Evolutionary conservation across 2,888 invertebrate genomes (phyloP).

Genomic region (Ormyrus labotus): DNA sequence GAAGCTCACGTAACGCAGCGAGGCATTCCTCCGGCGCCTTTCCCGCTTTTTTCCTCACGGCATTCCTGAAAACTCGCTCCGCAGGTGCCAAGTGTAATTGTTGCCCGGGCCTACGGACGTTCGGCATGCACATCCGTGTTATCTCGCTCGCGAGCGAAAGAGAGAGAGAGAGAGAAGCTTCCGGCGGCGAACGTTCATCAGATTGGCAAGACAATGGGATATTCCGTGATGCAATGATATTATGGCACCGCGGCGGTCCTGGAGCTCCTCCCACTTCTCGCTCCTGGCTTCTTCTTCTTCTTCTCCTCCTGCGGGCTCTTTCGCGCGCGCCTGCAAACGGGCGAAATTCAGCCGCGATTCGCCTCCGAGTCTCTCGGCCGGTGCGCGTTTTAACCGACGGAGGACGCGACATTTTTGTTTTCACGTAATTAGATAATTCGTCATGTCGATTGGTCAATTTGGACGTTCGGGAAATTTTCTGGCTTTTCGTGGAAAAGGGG

Average conservation of each 20-base stretch:
- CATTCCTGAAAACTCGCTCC: background rate
- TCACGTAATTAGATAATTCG: no score
- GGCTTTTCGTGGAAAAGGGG: no score
- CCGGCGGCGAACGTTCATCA: conserved; percentile 64
- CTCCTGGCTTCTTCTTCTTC: background rate
- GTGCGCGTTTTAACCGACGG: no score
- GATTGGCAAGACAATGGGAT: conserved; percentile 69
- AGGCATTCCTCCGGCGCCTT: no score
- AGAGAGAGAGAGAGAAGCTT: conserved; percentile 49
- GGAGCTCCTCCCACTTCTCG: conserved; percentile 40
- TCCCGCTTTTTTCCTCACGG: no score
- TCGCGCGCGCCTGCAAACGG: conserved; percentile 21
- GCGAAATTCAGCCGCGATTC: no score
- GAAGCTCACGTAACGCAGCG: no score
- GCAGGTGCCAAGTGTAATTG: conserved; percentile 28
- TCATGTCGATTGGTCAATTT: no score
- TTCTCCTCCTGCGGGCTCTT: conserved; percentile 19
- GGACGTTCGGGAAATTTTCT: no score
- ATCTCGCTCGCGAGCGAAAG: conserved; percentile 49
- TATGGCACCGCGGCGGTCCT: conserved; percentile 61
- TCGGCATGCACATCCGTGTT: conserved; percentile 61
- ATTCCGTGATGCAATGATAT: conserved; percentile 66
- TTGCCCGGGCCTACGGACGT: conserved; percentile 9
- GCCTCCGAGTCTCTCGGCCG: no score
- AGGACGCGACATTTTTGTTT: no score